Base-by-base conservation (phyloP, 2,113 vertebrate genomes). In the Carettochelys insculpta region DNA sequence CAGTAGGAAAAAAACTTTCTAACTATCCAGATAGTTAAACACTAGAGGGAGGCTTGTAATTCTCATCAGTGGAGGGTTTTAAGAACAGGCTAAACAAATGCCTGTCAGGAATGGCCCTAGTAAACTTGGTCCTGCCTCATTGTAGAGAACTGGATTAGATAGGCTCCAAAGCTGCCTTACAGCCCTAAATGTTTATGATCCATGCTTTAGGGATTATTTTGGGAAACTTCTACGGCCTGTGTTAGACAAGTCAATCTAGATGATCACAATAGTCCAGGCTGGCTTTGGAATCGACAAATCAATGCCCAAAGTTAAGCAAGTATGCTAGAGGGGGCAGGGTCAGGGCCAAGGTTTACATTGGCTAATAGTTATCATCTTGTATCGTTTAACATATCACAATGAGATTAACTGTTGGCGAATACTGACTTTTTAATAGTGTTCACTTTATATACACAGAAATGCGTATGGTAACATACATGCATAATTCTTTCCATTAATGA, bases 321-420 rank as follows among this genome's bases (percentile, higher is more conserved):
- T n/a, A 13, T 34, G 3, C 77, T 56, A 73, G 31, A 87, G n/a
- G 48, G 1, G n/a, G n/a, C 34, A 38, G 0, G 0, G 43, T 22
- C 38, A 34, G 34, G 90, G 58, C 52, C 53, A 61, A 90, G 88
- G 61, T 51, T 77, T 68, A 76, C 34, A 84, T 10, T 58, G 83
- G 19, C 75, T 75, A 68, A 83, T 45, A 45, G 41, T 45, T 45
- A 75, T 25, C 45, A 43, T 19, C 22, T n/a, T 75, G 22, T 61
- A 19, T 29, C 61, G 25, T 24, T 83, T 51, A 14, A 16, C 2
- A 68, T 50, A 78, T 29, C 47, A 1, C 6, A 81, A 73, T 0
- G 1, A 22, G 19, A 20, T 41, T 53, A 92, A 20, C 27, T 24
- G 25, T 65, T 77, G 56, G 50, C 20, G 48, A 85, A 10, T 1